Evolutionary conservation across 2,797 vertebrate genomes (phyloP), one percentile per base, ranked within the genome.

Genomic region (Gephyroberyx darwinii): DNA sequence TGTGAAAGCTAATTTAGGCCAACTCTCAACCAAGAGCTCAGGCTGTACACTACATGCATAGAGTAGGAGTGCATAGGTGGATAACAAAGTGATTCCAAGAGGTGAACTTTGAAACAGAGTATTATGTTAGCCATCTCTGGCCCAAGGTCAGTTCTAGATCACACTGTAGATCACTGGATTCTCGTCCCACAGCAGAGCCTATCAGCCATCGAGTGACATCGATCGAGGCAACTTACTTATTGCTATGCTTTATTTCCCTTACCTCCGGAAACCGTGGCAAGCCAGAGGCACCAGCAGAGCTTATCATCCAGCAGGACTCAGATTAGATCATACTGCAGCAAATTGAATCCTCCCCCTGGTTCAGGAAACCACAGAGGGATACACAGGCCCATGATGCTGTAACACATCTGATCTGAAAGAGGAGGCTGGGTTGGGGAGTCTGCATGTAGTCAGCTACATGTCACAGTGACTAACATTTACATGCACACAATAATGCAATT

Each of bases 271-370:
- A 85, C 81, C 72, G 79, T 70, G 73, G 82, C 84, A 80, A 86
- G 62, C 75, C 77, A 74, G 77, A 39, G 37, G 73, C 80, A 78
- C 62, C 71, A 82, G 83, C 71, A 72, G 76, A 85, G 88, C 81
- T 92, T 92, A 94, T 94, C 91, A 86, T 86, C 78, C 71, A 61
- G 76, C 85, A 88, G 79, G 87, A 84, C 82, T 88, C 73, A 88
- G 91, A 93, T 94, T 93, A 93, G 89, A 93, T 94, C 91, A 91
- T 76, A 79, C 86, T 88, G 89, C 87, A 91, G 87, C 88, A 93
- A 94, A 93, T 91, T 84, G 84, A 92, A 93, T 86, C 86, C 83
- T 67, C 79, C 79, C 83, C 68, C 73, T 22, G 48, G 74, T 81
- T 88, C 51, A 62, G 64, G 68, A 88, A 85, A 78, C 77, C 84